These are phyloP conservation scores for Pardosa pseudoannulata DNA, from an alignment of 2,888 invertebrate genomes.

Conservation along the genomic window DNA sequence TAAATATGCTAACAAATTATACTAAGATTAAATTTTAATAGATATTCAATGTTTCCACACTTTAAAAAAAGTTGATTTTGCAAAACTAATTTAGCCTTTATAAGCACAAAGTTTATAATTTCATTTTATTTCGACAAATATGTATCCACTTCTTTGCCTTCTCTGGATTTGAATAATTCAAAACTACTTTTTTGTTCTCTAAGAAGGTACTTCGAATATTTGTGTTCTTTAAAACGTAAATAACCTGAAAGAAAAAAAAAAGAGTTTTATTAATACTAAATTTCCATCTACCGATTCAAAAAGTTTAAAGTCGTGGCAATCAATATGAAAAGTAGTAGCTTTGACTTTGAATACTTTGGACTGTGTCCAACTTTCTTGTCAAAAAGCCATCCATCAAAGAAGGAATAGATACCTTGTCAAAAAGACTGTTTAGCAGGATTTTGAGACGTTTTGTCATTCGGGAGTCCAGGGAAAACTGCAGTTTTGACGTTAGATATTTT, in stretches of 20 bases:
- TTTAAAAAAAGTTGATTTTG: too few relatives aligned
- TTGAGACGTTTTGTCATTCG: background rate
- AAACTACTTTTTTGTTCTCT: too few relatives aligned
- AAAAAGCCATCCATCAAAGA: conserved; percentile 1
- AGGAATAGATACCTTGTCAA: conserved; percentile 7
- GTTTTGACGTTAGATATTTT: background rate
- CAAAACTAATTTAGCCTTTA: too few relatives aligned
- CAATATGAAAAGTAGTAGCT: background rate
- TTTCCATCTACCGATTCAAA: background rate
- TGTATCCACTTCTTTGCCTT: too few relatives aligned
- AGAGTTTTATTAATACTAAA: background rate
- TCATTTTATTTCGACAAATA: too few relatives aligned
- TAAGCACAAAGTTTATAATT: too few relatives aligned
- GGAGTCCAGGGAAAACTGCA: background rate
- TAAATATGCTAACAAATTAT: too few relatives aligned
- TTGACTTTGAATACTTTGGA: conserved; percentile 2
- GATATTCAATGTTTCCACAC: too few relatives aligned
- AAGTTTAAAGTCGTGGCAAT: background rate
- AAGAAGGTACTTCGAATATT: too few relatives aligned
- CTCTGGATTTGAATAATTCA: too few relatives aligned
- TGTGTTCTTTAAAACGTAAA: background rate
- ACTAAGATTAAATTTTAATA: too few relatives aligned
- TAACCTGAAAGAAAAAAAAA: background rate
- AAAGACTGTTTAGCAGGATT: conserved; percentile 2
- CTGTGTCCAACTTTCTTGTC: conserved; percentile 12